Evolutionary conservation across 2,113 vertebrate genomes (phyloP).

Genomic region (Holacanthus passer): DNA sequence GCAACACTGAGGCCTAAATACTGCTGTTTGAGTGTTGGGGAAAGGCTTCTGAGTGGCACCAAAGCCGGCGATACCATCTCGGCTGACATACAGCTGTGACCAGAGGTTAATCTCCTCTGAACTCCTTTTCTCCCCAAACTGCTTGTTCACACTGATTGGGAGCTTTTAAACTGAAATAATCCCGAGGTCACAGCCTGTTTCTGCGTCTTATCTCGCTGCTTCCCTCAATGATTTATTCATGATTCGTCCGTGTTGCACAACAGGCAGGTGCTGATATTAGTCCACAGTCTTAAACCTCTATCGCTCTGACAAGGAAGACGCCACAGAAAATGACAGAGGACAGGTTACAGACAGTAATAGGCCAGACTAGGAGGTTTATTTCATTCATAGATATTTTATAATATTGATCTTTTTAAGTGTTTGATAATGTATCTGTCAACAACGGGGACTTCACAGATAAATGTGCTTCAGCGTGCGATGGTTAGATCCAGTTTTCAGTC

Average conservation of each 20-base stretch:
- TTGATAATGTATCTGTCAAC: no score
- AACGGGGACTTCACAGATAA: no score
- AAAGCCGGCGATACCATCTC: constrained; percentile 25
- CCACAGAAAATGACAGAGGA: constrained; percentile 2
- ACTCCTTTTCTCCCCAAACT: constrained; percentile 20
- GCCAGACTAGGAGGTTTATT: background rate
- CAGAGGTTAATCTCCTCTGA: constrained; percentile 54
- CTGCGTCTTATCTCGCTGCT: constrained; percentile 47
- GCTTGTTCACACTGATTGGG: constrained; percentile 54
- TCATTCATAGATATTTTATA: no score
- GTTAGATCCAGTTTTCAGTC: no score
- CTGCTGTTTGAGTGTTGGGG: background rate
- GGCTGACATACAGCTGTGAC: constrained; percentile 18
- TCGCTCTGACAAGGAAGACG: background rate
- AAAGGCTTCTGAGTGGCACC: constrained; percentile 6
- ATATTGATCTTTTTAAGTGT: no score
- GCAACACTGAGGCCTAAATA: background rate
- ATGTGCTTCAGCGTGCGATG: no score
- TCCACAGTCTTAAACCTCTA: background rate
- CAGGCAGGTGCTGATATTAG: constrained; percentile 49
- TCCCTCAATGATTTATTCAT: constrained; percentile 53
- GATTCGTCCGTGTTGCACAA: constrained; percentile 23
- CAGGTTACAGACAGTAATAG: no score
- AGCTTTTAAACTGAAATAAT: constrained; percentile 55
- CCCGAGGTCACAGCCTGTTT: constrained; percentile 14